Percentiles rank a stretch among this genome's conserved stretches.
These are phyloP conservation scores for Platycheirus albimanus DNA, from an alignment of 2,888 invertebrate species.

Conservation along the genomic window DNA sequence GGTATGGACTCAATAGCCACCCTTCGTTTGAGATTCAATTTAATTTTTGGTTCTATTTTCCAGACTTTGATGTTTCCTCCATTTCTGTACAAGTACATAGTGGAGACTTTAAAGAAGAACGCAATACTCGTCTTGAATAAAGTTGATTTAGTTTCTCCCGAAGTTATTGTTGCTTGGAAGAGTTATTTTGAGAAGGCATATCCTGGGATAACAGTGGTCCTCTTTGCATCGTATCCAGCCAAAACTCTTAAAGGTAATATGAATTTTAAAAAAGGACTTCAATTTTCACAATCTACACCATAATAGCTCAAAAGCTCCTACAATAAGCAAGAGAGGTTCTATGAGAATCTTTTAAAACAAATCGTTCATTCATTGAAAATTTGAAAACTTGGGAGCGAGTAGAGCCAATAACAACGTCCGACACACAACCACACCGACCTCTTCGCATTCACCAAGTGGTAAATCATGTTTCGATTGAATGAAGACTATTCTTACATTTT, in stretches of 20 bases:
- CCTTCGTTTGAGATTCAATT: not conserved
- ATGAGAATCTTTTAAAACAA: no score
- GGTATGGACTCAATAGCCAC: constrained; percentile 83
- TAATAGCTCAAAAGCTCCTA: no score
- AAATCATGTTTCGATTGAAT: no score
- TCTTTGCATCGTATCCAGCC: constrained; percentile 92
- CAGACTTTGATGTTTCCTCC: constrained; percentile 94
- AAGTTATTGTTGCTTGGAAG: constrained; percentile 94
- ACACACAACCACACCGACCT: no score
- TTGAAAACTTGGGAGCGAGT: no score
- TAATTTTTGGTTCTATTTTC: not conserved
- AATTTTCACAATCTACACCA: no score
- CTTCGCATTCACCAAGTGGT: no score
- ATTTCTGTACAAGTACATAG: constrained; percentile 91
- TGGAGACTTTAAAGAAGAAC: constrained; percentile 89
- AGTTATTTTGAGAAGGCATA: constrained; percentile 88
- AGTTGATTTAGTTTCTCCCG: constrained; percentile 92
- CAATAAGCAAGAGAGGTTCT: no score
- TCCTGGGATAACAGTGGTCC: constrained; percentile 89
- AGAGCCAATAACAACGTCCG: no score
- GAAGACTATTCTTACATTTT: no score
- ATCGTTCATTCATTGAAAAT: no score
- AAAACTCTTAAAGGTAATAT: constrained; percentile 76
- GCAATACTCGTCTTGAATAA: constrained; percentile 96
- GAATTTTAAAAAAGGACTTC: no score